Percentiles rank a stretch among this genome's conserved stretches.
phyloP scores from a whole-genome alignment of 2,797 vertebrate species.

The Steatocranus sp. region DNA sequence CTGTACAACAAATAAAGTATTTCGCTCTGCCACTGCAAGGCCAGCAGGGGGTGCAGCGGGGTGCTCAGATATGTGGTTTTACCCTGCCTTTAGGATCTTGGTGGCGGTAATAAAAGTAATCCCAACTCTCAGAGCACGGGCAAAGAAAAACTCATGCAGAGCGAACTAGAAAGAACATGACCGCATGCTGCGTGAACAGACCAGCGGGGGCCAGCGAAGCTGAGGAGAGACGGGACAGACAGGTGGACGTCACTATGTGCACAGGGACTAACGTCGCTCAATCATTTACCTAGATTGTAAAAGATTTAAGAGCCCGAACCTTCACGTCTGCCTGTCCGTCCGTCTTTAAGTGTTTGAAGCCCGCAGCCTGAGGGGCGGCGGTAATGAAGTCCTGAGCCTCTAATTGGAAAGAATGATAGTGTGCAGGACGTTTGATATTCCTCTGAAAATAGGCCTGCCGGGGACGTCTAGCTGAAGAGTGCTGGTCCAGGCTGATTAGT shows the following conservation, averaged over 20 bases:
- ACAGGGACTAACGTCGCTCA: background rate
- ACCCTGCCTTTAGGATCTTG: background rate
- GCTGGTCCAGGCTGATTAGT: slow-evolving; percentile 24
- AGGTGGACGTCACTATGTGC: background rate
- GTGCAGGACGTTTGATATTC: slow-evolving; percentile 41
- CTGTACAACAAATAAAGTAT: fast-evolving
- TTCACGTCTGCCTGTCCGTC: background rate
- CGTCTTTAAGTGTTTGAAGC: background rate
- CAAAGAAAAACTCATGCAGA: background rate
- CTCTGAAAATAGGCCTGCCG: slow-evolving; percentile 26
- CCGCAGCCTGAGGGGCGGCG: background rate
- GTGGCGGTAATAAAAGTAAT: background rate
- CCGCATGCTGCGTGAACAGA: background rate
- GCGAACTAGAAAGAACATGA: background rate
- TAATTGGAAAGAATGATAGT: slow-evolving; percentile 46
- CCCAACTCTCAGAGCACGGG: background rate
- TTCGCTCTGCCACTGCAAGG: background rate
- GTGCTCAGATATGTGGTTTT: background rate
- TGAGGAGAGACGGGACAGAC: background rate
- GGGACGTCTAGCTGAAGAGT: slow-evolving; percentile 3
- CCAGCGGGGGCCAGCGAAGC: background rate
- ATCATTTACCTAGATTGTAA: background rate
- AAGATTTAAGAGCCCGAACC: background rate
- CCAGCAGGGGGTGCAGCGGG: background rate
- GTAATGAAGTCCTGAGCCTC: slow-evolving; percentile 44